These are phyloP conservation scores for Schizopygopsis pylzovi DNA, from an alignment of 2,797 vertebrate genomes.

Conservation along the genomic window DNA sequence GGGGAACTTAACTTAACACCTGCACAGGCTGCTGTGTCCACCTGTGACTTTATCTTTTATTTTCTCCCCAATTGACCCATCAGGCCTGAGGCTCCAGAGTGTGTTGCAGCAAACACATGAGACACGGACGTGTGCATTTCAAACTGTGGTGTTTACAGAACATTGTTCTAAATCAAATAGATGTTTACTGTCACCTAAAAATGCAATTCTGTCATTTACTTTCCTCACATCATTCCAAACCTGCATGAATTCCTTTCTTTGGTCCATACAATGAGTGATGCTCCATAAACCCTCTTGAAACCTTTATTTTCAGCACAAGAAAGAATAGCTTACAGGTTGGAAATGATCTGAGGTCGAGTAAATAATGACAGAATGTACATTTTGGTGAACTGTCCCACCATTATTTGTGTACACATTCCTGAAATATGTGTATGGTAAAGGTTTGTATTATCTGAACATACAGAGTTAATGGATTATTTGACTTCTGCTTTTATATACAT, in stretches of 20 bases:
- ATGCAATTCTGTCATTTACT: neutral
- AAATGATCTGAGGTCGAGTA: neutral
- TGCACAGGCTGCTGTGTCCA: conserved; percentile 20
- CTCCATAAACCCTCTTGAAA: neutral
- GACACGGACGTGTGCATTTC: neutral
- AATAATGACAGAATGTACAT: neutral
- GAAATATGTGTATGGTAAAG: neutral
- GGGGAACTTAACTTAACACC: conserved; percentile 23
- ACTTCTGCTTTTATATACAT: neutral
- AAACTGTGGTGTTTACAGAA: neutral
- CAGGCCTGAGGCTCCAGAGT: neutral
- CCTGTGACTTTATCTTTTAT: conserved; percentile 23
- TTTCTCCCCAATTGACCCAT: neutral
- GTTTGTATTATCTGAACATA: neutral
- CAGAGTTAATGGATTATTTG: neutral
- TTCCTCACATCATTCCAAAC: neutral
- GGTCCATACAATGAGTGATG: neutral
- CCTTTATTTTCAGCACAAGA: neutral
- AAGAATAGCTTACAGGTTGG: neutral
- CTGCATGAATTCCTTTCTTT: neutral
- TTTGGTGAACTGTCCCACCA: neutral
- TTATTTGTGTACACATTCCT: neutral
- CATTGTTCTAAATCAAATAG: neutral
- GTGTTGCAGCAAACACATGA: neutral
- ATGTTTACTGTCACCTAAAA: neutral